These are phyloP conservation scores for Hydractinia echinata DNA, from an alignment of 30 jellyfish, hydroid and myxozoan species.

Conservation along the genomic window DNA sequence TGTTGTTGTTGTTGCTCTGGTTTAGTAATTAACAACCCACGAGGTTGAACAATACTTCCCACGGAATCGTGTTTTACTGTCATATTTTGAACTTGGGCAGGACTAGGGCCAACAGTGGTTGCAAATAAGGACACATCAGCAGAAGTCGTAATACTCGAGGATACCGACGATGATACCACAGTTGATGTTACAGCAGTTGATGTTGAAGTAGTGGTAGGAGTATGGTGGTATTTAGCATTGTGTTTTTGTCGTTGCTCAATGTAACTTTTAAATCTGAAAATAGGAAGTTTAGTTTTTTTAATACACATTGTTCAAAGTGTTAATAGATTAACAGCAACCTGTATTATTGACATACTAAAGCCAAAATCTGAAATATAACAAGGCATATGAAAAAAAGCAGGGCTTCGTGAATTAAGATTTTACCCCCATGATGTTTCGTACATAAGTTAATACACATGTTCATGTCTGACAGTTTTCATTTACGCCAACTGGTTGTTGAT, in stretches of 20 bases:
- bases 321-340: neutral
- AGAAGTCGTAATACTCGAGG: neutral
- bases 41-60: neutral
- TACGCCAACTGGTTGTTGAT: no score
- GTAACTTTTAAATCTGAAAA: slow-evolving; percentile 73
- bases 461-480: no score
- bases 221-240: slow-evolving; percentile 68
- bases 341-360: no score
- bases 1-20: slow-evolving; percentile 5
- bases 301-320: neutral
- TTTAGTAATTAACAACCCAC: slow-evolving; percentile 13
- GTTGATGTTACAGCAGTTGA: slow-evolving; percentile 19
- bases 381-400: no score
- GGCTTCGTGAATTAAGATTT: no score
- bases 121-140: neutral
- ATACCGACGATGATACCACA: neutral
- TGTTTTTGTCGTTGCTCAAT: slow-evolving; percentile 90
- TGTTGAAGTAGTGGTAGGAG: slow-evolving; percentile 10
- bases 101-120: slow-evolving; percentile 13
- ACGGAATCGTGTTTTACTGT: neutral
- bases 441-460: no score
- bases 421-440: no score
- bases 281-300: neutral
- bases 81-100: slow-evolving; percentile 18
- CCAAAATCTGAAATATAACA: no score